Evolutionary conservation across 2,113 vertebrate genomes (phyloP).

Genomic region (Dipodomys spectabilis): DNA sequence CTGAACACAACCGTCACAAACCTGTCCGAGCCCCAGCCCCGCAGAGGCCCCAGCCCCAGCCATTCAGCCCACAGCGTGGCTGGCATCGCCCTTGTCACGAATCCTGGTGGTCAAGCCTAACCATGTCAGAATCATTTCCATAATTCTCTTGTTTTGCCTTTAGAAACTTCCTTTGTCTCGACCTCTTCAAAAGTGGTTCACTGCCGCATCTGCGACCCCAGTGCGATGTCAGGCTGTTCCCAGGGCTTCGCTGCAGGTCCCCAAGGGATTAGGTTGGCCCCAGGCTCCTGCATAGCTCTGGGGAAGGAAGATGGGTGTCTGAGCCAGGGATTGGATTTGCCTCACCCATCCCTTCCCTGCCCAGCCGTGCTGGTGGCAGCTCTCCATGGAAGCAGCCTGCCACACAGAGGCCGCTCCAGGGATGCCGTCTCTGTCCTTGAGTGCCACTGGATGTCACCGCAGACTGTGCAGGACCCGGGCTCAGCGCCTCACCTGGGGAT

Average conservation of each 20-base stretch:
- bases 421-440: background rate
- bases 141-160: background rate
- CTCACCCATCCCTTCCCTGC: background rate
- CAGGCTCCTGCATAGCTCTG: background rate
- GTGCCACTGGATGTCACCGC: no score
- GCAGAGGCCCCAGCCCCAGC: background rate
- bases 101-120: background rate
- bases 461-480: background rate
- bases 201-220: background rate
- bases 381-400: background rate
- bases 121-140: background rate
- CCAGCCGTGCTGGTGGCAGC: background rate
- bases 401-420: background rate
- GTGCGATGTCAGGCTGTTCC: background rate
- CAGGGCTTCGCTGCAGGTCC: background rate
- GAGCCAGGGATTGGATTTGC: no score
- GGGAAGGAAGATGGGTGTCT: background rate
- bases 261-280: no score
- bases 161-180: background rate
- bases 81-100: background rate
- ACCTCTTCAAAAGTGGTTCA: background rate
- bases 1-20: background rate
- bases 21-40: background rate
- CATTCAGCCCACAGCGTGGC: background rate
- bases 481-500: background rate